A percentile compares a stretch with the other conserved stretches of the same genome.
Conservation (phyloP, 2,797 vertebrate genomes). For the Xenopus petersii region DNA sequence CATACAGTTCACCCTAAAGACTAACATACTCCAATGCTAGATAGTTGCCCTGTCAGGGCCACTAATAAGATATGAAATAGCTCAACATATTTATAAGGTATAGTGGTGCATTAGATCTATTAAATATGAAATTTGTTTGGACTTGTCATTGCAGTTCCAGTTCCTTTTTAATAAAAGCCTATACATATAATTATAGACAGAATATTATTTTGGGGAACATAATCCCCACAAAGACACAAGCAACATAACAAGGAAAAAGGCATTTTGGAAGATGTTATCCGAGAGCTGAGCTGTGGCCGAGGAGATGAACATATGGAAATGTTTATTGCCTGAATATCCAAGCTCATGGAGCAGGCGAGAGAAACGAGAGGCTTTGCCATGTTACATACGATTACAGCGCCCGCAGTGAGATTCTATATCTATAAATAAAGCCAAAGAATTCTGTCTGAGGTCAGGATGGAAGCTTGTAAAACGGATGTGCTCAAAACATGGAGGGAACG, state of each 20-base stretch:
- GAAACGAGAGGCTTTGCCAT: constrained; percentile 57
- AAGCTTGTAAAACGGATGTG: constrained; percentile 24
- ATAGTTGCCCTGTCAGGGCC: constrained; percentile 51
- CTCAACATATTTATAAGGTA: too few relatives aligned
- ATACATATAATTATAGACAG: too few relatives aligned
- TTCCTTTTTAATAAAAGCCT: too few relatives aligned
- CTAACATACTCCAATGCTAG: too few relatives aligned
- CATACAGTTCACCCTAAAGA: too few relatives aligned
- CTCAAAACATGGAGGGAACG: not conserved
- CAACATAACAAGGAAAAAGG: constrained; percentile 15
- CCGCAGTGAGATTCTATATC: constrained; percentile 53
- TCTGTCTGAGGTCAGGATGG: constrained; percentile 53
- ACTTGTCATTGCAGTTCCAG: too few relatives aligned
- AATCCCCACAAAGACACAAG: not conserved
- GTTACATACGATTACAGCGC: constrained; percentile 57
- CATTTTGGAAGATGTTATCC: constrained; percentile 32
- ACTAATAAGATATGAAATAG: constrained; percentile 48
- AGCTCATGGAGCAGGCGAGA: constrained; percentile 20
- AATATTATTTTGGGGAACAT: constrained; percentile 24
- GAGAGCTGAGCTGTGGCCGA: constrained; percentile 43
- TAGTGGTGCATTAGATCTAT: too few relatives aligned
- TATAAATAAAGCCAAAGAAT: constrained; percentile 56
- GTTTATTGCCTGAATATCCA: constrained; percentile 59
- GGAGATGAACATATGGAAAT: constrained; percentile 62
- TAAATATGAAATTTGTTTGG: too few relatives aligned